phyloP scores from a whole-genome alignment of 2,888 invertebrate genomes.

The Dascillus cervinus region DNA sequence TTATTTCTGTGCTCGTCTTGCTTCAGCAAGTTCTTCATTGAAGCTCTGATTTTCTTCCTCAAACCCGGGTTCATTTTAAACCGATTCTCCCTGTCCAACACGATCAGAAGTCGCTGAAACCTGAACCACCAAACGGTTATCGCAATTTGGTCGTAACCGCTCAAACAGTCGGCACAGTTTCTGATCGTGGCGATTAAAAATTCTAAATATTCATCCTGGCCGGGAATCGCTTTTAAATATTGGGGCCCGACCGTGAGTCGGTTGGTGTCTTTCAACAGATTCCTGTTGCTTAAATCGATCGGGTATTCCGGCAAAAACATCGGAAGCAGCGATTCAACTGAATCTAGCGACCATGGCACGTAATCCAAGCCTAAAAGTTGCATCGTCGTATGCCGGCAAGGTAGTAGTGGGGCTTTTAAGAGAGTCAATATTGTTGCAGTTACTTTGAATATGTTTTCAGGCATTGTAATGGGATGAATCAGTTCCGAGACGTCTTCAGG shows the following conservation, averaged over 20 bases:
- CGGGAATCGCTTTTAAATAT: slow-evolving; percentile 51
- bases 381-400: slow-evolving; percentile 42
- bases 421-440: slow-evolving; percentile 50
- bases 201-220: slow-evolving; percentile 51
- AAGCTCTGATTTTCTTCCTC: slow-evolving; percentile 45
- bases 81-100: slow-evolving; percentile 41
- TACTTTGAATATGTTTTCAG: slow-evolving; percentile 52
- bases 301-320: slow-evolving; percentile 36
- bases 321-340: slow-evolving; percentile 46
- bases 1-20: slow-evolving; percentile 48
- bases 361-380: slow-evolving; percentile 39
- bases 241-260: slow-evolving; percentile 52
- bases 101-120: slow-evolving; percentile 50
- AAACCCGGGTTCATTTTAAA: slow-evolving; percentile 39
- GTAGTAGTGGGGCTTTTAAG: slow-evolving; percentile 54
- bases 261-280: slow-evolving; percentile 39
- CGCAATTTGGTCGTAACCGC: slow-evolving; percentile 44
- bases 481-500: slow-evolving; percentile 58
- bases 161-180: slow-evolving; percentile 46
- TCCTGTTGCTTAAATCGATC: slow-evolving; percentile 30
- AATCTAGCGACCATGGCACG: slow-evolving; percentile 44
- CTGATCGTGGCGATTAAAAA: slow-evolving; percentile 48
- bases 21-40: slow-evolving; percentile 51
- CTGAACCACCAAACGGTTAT: slow-evolving; percentile 57
- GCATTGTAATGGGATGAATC: slow-evolving; percentile 58